phyloP scores from a whole-genome alignment of 2,797 vertebrate genomes.

The Eulemur coronatus region DNA sequence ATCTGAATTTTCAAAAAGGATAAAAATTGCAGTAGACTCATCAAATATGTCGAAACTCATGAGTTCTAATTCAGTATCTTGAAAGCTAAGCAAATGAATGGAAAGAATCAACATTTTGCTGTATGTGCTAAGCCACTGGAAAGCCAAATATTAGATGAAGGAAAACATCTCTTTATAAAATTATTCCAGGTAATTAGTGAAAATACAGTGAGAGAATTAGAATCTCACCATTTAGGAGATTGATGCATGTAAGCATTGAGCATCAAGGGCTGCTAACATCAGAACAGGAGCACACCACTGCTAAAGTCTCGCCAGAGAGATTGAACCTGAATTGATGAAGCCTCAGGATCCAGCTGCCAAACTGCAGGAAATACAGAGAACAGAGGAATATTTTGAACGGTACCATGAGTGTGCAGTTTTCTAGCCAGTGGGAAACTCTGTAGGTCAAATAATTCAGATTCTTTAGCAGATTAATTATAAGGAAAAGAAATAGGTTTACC shows the following conservation, averaged over 20 bases:
- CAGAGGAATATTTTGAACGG: background rate
- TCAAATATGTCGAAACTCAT: slow-evolving; percentile 14
- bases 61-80: background rate
- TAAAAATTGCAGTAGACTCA: background rate
- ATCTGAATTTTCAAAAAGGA: slow-evolving; percentile 41
- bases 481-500: background rate
- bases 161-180: background rate
- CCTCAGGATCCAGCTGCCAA: background rate
- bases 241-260: accelerated
- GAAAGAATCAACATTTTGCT: background rate
- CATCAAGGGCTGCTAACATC: background rate
- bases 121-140: background rate
- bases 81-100: background rate
- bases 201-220: background rate
- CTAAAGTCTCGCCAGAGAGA: background rate
- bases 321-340: accelerated
- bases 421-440: background rate
- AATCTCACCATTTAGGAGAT: background rate
- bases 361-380: background rate
- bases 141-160: background rate
- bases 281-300: background rate
- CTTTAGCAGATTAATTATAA: background rate
- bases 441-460: background rate
- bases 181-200: background rate
- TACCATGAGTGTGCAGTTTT: background rate